Evolutionary conservation across 2,797 vertebrate species (phyloP).

Genomic region (Thunnus albacares): DNA sequence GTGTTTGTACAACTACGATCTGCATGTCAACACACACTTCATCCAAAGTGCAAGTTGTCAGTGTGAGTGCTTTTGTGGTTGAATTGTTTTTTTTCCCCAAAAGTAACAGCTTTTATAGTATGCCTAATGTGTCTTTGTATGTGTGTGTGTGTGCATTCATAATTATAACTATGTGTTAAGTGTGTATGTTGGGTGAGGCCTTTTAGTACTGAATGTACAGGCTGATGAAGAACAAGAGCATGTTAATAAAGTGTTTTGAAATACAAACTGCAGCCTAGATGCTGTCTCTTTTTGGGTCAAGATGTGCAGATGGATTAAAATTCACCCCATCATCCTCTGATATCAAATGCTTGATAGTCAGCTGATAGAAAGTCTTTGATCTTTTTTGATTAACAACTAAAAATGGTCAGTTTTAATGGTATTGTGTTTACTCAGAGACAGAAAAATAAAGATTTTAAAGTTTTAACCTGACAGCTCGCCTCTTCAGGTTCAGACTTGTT

Average conservation of each 20-base stretch:
- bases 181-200: slow-evolving; percentile 12
- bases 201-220: slow-evolving; percentile 40
- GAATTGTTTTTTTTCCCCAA: not conserved
- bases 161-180: not conserved
- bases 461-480: not conserved
- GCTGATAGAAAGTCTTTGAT: slow-evolving; percentile 19
- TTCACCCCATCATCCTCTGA: not conserved
- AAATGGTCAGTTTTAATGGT: not conserved
- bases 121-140: slow-evolving; percentile 17
- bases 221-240: slow-evolving; percentile 28
- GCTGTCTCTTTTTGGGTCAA: not conserved
- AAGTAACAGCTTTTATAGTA: slow-evolving; percentile 39
- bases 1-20: not conserved
- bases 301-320: not conserved
- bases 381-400: slow-evolving; percentile 20
- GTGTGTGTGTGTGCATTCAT: slow-evolving; percentile 3
- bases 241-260: slow-evolving; percentile 65
- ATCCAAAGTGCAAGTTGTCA: not conserved
- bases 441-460: not conserved
- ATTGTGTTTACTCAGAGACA: not conserved
- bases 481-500: not conserved
- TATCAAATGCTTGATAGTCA: not conserved
- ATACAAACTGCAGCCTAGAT: not conserved
- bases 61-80: not conserved
- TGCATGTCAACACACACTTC: not conserved